These are phyloP conservation scores for Neoaliturus tenellus DNA, from an alignment of 2,888 invertebrate species.

Conservation along the genomic window DNA sequence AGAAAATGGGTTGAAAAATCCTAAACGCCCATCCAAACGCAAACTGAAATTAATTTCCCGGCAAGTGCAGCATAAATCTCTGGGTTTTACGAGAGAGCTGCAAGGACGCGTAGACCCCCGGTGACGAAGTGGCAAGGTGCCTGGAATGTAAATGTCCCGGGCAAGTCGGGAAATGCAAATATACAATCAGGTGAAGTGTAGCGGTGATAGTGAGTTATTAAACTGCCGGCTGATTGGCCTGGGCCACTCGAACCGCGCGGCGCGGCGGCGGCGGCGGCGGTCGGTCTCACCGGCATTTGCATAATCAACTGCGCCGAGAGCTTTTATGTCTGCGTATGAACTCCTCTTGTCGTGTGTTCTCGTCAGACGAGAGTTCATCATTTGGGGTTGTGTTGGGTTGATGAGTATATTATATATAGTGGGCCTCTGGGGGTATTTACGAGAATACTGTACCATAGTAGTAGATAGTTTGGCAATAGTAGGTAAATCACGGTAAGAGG, in stretches of 20 bases:
- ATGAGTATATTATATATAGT: too few species aligned
- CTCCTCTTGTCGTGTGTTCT: background rate
- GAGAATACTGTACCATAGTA: too few species aligned
- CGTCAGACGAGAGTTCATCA: too few species aligned
- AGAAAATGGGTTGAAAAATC: too few species aligned
- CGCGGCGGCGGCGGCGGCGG: background rate
- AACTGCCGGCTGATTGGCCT: slow-evolving; percentile 33
- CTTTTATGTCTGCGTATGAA: background rate
- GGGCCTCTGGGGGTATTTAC: too few species aligned
- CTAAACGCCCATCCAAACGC: too few species aligned
- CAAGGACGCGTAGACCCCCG: background rate
- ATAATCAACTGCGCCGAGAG: background rate
- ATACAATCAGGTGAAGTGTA: slow-evolving; percentile 20
- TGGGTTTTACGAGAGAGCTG: background rate
- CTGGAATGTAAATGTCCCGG: slow-evolving; percentile 46
- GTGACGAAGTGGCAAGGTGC: slow-evolving; percentile 45
- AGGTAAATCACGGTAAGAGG: too few species aligned
- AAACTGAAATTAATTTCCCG: background rate
- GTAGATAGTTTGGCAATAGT: too few species aligned
- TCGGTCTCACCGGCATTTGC: background rate
- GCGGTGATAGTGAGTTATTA: slow-evolving; percentile 48
- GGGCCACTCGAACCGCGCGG: background rate
- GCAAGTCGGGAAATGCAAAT: slow-evolving; percentile 49
- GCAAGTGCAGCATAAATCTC: background rate
- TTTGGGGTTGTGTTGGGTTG: too few species aligned